phyloP scores from a whole-genome alignment of 1,140 invertebrate species.

The Heliconius melpomene region DNA sequence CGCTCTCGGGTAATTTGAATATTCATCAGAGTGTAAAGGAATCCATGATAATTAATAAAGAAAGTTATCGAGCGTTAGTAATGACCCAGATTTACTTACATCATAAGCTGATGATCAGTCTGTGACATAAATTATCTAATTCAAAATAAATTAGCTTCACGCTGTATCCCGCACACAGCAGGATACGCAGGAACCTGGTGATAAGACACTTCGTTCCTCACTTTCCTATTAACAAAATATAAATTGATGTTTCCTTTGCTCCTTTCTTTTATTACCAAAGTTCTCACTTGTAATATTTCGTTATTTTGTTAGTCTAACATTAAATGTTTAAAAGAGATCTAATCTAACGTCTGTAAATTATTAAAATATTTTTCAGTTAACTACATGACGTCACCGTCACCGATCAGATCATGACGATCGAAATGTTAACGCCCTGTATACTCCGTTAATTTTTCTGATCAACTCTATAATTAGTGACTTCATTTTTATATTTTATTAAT shows the following conservation, averaged over 20 bases:
- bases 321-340: too few relatives aligned
- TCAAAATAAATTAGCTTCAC: neutral
- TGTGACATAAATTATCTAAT: neutral
- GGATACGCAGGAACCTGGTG: too few relatives aligned
- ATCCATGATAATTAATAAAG: constrained; percentile 41
- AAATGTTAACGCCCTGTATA: neutral
- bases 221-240: too few relatives aligned
- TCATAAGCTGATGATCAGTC: neutral
- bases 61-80: constrained; percentile 38
- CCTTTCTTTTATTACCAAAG: too few relatives aligned
- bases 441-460: neutral
- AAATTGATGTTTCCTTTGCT: too few relatives aligned
- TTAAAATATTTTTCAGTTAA: neutral
- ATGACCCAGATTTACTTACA: constrained; percentile 22
- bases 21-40: constrained; percentile 56
- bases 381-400: neutral
- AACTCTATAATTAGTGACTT: constrained; percentile 12
- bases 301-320: too few relatives aligned
- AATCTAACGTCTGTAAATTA: neutral
- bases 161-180: too few relatives aligned
- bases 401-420: neutral
- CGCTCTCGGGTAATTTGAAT: constrained; percentile 53
- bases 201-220: too few relatives aligned
- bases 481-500: constrained; percentile 47
- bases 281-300: neutral